Evolutionary conservation across 2,797 vertebrate genomes (phyloP), one percentile per base, ranked within the genome.

Genomic region (Halcyon leucocephala): DNA sequence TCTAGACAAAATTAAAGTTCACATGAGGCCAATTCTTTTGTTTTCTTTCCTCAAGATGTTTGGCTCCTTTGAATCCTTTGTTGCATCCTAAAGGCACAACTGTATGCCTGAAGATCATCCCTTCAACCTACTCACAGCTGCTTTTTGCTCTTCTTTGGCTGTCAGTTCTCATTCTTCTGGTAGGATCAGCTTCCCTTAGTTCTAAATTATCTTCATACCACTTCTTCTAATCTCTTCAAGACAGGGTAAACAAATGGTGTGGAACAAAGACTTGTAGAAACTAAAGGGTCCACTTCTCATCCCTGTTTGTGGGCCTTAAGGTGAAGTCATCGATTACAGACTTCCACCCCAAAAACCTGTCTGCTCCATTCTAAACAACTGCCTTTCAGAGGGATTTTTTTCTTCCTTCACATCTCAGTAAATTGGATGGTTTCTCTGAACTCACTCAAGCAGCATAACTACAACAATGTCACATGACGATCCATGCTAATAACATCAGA

Each of bases 31-130:
- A 93, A 20, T 65, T 41, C 64, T 95, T 95, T 96, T 89, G 91
- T 91, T 97, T 86, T 78, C 67, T 94, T 90, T 81, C 76, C 61
- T 94, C 87, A 90, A 95, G 81, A 90, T 67, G 35, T 88, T 95
- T 96, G 94, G 70, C 65, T 94, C 35, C 20, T 91, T 72, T 70
- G 73, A 72, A 82, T 55, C 48, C 21, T 90, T 85, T 87, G 66
- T 76, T 89, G 77, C 51, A 73, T 88, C 10, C 12, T 76, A 41
- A 78, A 86, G 62, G 46, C 62, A 71, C 52, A 86, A 39, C 49
- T 57, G 20, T 42, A 22, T 94, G 76, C 19, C 49, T 80, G 29
- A 4, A 9, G 48, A 73, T 86, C 48, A 55, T 37, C n/a, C n/a
- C 26, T 88, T 86, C 76, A 86, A 22, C 82, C 80, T 83, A 58